Conservation (phyloP, 2,888 invertebrate genomes). For the Caenorhabditis macrosperma region DNA sequence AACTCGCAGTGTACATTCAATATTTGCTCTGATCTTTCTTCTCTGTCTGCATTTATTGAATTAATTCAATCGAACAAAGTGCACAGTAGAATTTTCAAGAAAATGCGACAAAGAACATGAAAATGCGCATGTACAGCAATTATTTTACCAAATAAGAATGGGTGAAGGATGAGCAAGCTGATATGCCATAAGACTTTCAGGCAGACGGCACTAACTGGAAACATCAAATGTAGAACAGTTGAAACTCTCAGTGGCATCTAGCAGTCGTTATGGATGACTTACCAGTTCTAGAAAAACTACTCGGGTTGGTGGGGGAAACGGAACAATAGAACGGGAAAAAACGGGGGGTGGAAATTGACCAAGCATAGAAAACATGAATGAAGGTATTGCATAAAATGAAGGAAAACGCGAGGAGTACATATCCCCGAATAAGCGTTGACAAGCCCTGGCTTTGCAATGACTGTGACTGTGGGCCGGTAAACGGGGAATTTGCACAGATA, state of each 20-base stretch:
- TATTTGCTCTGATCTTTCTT: conserved; percentile 49
- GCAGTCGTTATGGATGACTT: background rate
- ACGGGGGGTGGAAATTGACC: background rate
- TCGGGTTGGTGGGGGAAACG: conserved; percentile 12
- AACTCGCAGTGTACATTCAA: conserved; percentile 16
- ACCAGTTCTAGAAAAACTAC: conserved; percentile 51
- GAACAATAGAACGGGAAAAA: conserved; percentile 13
- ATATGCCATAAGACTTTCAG: conserved; percentile 38
- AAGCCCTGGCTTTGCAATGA: conserved; percentile 1
- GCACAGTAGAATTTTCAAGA: background rate
- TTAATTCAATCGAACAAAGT: conserved; percentile 10
- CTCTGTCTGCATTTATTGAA: conserved; percentile 46
- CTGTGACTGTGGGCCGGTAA: too few species aligned
- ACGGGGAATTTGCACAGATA: background rate
- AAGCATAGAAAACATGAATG: conserved; percentile 26
- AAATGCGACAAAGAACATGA: conserved; percentile 1
- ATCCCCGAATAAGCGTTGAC: too few species aligned
- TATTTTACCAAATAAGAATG: background rate
- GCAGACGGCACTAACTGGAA: too few species aligned
- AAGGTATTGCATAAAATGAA: conserved; percentile 4
- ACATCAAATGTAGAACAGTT: too few species aligned
- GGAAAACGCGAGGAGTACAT: background rate
- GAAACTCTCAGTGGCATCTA: background rate
- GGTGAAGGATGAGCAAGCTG: conserved; percentile 22
- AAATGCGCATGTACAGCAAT: conserved; percentile 36